Percentiles rank a stretch among this genome's conserved stretches.
phyloP scores from a whole-genome alignment of 2,113 vertebrate genomes.

The Syngnathus floridae region DNA sequence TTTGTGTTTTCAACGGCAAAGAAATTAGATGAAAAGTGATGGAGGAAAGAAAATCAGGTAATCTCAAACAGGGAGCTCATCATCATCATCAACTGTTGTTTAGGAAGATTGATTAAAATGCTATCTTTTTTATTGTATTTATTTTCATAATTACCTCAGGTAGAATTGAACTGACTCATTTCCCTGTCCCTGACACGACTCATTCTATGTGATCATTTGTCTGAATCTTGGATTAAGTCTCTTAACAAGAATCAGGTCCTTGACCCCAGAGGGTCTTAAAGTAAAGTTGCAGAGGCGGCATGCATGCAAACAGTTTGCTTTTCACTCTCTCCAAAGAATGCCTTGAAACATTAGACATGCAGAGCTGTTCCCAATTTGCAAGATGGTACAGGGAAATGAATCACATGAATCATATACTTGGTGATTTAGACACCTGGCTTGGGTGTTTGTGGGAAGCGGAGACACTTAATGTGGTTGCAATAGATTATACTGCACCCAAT shows the following conservation, averaged over 20 bases:
- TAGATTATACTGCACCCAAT: slow-evolving; percentile 57
- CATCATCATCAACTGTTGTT: slow-evolving; percentile 24
- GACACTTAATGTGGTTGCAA: slow-evolving; percentile 52
- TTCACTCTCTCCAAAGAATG: slow-evolving; percentile 16
- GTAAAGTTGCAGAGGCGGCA: slow-evolving; percentile 36
- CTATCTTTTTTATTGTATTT: slow-evolving; percentile 35
- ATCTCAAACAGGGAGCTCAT: slow-evolving; percentile 13
- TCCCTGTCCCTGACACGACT: slow-evolving; percentile 46
- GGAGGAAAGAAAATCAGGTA: background rate
- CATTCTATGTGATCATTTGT: slow-evolving; percentile 52
- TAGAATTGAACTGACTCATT: slow-evolving; percentile 40
- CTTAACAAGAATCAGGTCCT: slow-evolving; percentile 56
- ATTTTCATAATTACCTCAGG: slow-evolving; percentile 49
- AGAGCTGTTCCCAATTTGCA: slow-evolving; percentile 59
- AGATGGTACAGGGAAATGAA: slow-evolving; percentile 52
- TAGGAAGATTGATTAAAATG: slow-evolving; percentile 32
- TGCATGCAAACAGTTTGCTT: slow-evolving; percentile 53
- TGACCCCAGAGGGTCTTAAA: slow-evolving; percentile 47
- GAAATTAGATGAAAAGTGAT: slow-evolving; percentile 14
- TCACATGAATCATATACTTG: slow-evolving; percentile 54
- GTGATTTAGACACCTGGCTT: slow-evolving; percentile 54
- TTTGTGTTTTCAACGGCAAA: slow-evolving; percentile 11
- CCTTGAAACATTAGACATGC: slow-evolving; percentile 47
- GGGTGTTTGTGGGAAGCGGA: slow-evolving; percentile 41
- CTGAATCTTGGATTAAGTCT: slow-evolving; percentile 51